Percentiles rank a stretch among this genome's conserved stretches.
Evolutionary conservation across 2,888 invertebrate genomes (phyloP).

Genomic region (Uloborus plumipes): DNA sequence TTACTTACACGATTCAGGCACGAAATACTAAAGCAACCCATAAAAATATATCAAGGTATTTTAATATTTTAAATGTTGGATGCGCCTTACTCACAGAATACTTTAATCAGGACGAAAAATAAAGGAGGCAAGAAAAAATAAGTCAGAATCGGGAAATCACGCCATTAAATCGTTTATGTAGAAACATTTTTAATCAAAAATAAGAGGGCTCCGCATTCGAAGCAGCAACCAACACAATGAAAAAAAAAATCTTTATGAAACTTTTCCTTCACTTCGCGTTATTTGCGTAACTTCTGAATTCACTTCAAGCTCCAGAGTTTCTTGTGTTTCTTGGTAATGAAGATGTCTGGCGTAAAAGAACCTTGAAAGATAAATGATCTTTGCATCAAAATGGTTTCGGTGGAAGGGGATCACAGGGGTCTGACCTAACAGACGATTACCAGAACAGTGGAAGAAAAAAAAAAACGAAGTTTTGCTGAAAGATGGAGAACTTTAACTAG

Average conservation of each 20-base stretch:
- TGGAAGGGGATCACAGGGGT: too few relatives aligned
- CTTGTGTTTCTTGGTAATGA: conserved; percentile 58
- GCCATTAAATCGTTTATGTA: conserved; percentile 63
- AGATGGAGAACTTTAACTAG: conserved; percentile 20
- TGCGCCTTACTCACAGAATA: conserved; percentile 20
- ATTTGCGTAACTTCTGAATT: conserved; percentile 21
- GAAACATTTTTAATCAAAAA: conserved; percentile 63
- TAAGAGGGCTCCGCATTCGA: conserved; percentile 42
- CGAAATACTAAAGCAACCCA: conserved; percentile 26
- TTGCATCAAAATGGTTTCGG: conserved; percentile 20
- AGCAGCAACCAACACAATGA: conserved; percentile 49
- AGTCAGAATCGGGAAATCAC: conserved; percentile 62
- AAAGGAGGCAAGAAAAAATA: conserved; percentile 29
- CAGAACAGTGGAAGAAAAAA: neutral
- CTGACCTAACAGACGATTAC: conserved; percentile 34
- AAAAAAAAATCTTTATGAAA: conserved; percentile 18
- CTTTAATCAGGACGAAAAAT: conserved; percentile 56
- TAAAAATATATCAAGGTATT: conserved; percentile 39
- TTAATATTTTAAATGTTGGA: conserved; percentile 47
- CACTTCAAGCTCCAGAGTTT: conserved; percentile 37
- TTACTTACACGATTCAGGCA: conserved; percentile 28
- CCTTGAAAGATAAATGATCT: conserved; percentile 57
- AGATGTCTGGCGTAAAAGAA: conserved; percentile 58
- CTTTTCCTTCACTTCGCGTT: conserved; percentile 11
- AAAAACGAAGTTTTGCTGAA: neutral